Evolutionary conservation across 1,140 invertebrate genomes (phyloP), one percentile per base, ranked within the genome.

Genomic region (Rhagoletis zephyria): DNA sequence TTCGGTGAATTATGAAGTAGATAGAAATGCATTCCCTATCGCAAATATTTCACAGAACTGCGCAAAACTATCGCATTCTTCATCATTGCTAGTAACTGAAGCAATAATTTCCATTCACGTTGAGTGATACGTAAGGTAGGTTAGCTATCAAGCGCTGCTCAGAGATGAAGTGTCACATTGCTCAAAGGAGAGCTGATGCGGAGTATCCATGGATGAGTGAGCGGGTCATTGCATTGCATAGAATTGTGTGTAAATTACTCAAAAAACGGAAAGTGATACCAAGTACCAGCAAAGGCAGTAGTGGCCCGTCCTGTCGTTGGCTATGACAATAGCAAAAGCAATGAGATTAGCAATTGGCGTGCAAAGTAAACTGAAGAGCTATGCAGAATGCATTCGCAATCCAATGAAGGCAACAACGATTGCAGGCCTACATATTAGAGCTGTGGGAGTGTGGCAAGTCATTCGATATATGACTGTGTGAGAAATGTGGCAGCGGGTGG

Each of bases 191-290:
- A 74, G 3, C 45, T 14, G 10, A 1, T 5, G 30, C 30, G 30
- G 30, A 30, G 30, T 30, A 30, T 30, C 30, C 30, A 42, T 1
- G 12, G 14, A 12, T 9, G 40, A 16, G 7, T 74, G 40, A n/a
- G 1, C 14, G 12, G 42, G 4, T 42, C 1, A 30, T 30, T 30
- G 30, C 67, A 74, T 16, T 4, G 12, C 40, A 48, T 48, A 14
- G 67, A 48, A 16, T n/a, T 51, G 48, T 81, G 74, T 81, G 74
- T 81, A 56, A 51, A 81, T 81, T 56, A 81, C 45, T 51, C 48
- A 56, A 81, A 81, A 81, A 81, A 81, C 48, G 45, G 74, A 81
- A 81, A 81, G 74, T 81, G 48, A 81, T 81, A 81, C 48, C 74
- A 81, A 9, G 30, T 81, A 81, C 48, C 74, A 81, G 14, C 14